phyloP scores from a whole-genome alignment of 1,140 invertebrate genomes.

The Apis dorsata region DNA sequence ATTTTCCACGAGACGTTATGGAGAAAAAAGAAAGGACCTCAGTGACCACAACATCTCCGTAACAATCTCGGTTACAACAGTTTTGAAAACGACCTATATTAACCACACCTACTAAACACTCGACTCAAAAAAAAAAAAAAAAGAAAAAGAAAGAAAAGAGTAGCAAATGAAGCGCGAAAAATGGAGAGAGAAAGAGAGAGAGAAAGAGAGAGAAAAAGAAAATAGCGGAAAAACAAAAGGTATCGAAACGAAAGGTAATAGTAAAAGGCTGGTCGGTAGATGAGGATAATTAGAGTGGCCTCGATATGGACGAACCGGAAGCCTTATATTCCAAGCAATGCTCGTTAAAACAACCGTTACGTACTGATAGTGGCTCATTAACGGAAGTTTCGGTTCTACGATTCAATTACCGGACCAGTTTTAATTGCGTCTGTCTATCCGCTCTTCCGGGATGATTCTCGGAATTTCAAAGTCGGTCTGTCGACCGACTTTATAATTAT shows the following conservation, averaged over 20 bases:
- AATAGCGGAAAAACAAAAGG: background rate
- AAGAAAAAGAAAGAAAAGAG: background rate
- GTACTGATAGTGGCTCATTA: slow-evolving; percentile 71
- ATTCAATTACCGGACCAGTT: slow-evolving; percentile 69
- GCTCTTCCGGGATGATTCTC: background rate
- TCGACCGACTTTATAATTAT: slow-evolving; percentile 29
- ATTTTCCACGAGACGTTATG: too few species aligned
- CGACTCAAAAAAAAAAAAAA: background rate
- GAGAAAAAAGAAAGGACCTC: background rate
- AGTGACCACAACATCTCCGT: background rate
- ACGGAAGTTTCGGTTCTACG: slow-evolving; percentile 69
- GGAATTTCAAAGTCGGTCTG: slow-evolving; percentile 22
- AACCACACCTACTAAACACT: background rate
- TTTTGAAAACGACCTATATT: background rate
- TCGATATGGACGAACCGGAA: slow-evolving; percentile 20
- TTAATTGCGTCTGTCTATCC: slow-evolving; percentile 71
- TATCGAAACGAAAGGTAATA: slow-evolving; percentile 28
- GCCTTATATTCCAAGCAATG: slow-evolving; percentile 61
- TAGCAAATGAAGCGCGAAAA: background rate
- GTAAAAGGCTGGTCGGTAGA: slow-evolving; percentile 29
- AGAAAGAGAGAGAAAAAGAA: slow-evolving; percentile 5
- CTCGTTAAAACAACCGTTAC: slow-evolving; percentile 72
- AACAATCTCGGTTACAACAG: too few species aligned
- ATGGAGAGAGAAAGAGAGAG: background rate
- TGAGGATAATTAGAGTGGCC: slow-evolving; percentile 68